Evolutionary conservation across 2,888 invertebrate genomes (phyloP).

Genomic region (Drosophila anomalata): DNA sequence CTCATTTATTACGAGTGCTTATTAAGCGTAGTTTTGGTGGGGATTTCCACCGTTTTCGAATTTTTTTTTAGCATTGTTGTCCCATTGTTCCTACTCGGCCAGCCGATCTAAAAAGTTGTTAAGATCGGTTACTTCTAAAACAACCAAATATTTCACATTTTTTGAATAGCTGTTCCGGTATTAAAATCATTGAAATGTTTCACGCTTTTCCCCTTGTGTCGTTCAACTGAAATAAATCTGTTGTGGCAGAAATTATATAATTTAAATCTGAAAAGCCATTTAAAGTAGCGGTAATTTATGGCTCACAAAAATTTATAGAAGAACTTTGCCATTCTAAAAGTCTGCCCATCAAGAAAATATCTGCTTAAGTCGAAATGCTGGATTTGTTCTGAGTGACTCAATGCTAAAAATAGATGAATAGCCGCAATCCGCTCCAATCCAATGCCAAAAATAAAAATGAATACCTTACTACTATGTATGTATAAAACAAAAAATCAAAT

Average conservation of each 20-base stretch:
- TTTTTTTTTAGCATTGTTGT: background rate
- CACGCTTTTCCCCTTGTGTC: background rate
- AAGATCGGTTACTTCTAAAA: background rate
- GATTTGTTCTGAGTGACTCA: constrained; percentile 67
- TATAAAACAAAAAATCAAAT: constrained; percentile 45
- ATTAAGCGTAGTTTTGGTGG: background rate
- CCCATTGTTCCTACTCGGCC: background rate
- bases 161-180: too few species aligned
- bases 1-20: background rate
- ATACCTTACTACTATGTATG: constrained; percentile 34
- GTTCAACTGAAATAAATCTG: background rate
- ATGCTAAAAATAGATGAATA: constrained; percentile 66
- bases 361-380: constrained; percentile 43
- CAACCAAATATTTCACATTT: background rate
- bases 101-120: background rate
- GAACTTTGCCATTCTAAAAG: constrained; percentile 11
- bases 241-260: background rate
- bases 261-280: background rate
- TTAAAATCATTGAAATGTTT: too few species aligned
- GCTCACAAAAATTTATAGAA: constrained; percentile 47
- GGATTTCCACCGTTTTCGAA: background rate
- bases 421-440: constrained; percentile 30
- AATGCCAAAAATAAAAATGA: constrained; percentile 23
- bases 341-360: background rate
- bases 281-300: background rate